A percentile compares a stretch with the other conserved stretches of the same genome.
Conservation (phyloP, 2,888 invertebrate genomes). For the Drosophila yooni region DNA sequence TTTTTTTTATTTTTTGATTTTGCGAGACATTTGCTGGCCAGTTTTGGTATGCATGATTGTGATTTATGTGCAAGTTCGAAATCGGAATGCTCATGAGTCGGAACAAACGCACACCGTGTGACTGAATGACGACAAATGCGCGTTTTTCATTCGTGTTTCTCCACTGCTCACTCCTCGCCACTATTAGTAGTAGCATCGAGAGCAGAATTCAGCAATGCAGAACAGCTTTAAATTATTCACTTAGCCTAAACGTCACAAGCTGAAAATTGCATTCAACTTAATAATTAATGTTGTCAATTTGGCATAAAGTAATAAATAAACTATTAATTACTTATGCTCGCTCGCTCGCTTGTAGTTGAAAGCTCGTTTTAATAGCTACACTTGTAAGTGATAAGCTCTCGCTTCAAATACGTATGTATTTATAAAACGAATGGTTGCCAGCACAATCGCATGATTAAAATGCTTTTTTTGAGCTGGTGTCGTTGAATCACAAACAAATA, state of each 20-base stretch:
- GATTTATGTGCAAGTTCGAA: constrained; percentile 54
- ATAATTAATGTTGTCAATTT: not conserved
- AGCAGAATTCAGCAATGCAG: constrained; percentile 25
- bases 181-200: too few relatives aligned
- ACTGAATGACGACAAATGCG: constrained; percentile 42
- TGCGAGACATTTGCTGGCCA: constrained; percentile 29
- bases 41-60: constrained; percentile 52
- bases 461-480: constrained; percentile 25
- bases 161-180: not conserved
- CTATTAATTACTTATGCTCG: not conserved
- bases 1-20: constrained; percentile 10
- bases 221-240: constrained; percentile 27
- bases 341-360: too few relatives aligned
- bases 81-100: constrained; percentile 41
- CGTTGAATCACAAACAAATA: constrained; percentile 16
- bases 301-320: not conserved
- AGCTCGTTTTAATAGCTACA: not conserved
- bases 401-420: not conserved
- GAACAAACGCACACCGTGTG: constrained; percentile 22
- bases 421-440: not conserved
- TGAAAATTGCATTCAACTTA: constrained; percentile 6
- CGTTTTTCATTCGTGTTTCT: constrained; percentile 17
- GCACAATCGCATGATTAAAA: not conserved
- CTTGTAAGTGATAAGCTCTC: not conserved
- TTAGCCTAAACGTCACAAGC: constrained; percentile 18